A percentile compares a stretch with the other conserved stretches of the same genome.
Conservation (phyloP, 2,797 vertebrate genomes). For the Sebastes oblongus region DNA sequence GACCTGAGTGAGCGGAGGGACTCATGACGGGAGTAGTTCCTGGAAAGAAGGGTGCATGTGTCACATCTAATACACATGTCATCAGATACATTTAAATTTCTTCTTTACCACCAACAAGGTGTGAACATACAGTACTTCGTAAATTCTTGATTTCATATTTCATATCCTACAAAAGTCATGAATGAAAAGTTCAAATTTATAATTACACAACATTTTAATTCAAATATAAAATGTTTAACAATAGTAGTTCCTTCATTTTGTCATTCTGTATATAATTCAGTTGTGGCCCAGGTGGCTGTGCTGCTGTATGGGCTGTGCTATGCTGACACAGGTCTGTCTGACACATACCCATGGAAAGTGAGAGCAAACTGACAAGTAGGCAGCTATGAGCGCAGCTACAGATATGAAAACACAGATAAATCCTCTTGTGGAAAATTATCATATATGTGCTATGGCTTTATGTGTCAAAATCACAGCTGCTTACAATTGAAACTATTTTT, state of each 20-base stretch:
- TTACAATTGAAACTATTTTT: background rate
- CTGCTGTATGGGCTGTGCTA: background rate
- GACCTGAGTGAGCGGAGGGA: background rate
- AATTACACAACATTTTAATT: background rate
- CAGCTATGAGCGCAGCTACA: constrained; percentile 3
- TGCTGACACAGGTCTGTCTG: constrained; percentile 34
- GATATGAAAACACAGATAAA: constrained; percentile 18
- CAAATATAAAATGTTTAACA: background rate
- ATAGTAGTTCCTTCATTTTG: background rate
- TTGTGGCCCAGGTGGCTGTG: background rate
- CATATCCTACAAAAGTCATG: background rate
- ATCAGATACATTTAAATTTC: background rate
- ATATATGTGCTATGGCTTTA: background rate
- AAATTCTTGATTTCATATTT: background rate
- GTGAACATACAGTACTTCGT: background rate
- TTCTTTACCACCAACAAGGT: background rate
- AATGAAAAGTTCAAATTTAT: background rate
- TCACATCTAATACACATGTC: background rate
- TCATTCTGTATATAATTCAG: background rate
- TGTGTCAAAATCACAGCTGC: constrained; percentile 9
- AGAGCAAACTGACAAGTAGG: constrained; percentile 57
- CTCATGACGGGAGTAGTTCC: background rate
- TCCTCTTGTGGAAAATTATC: constrained; percentile 36
- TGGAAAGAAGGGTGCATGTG: background rate
- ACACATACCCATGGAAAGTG: constrained; percentile 63